A percentile compares a stretch with the other conserved stretches of the same genome.
Evolutionary conservation across 2,797 vertebrate species (phyloP).

Genomic region (Varecia variegata): DNA sequence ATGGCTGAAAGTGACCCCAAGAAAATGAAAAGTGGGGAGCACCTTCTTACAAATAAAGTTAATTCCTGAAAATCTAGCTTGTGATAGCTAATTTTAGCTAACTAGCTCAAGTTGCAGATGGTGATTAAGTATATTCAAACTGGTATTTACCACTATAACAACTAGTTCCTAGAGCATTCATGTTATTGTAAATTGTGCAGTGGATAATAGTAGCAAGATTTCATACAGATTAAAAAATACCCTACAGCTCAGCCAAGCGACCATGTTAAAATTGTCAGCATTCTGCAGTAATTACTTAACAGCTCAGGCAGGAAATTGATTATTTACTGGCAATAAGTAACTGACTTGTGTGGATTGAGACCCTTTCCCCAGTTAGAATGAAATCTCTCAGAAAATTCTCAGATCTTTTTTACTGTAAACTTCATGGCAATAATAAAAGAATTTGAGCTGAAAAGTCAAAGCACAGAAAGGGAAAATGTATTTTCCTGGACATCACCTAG

Average conservation of each 20-base stretch:
- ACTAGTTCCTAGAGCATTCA: constrained; percentile 78
- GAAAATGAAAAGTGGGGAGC: background rate
- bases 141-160: constrained; percentile 81
- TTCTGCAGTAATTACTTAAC: constrained; percentile 80
- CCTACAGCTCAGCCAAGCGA: constrained; percentile 74
- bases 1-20: background rate
- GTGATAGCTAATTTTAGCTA: constrained; percentile 79
- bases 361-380: constrained; percentile 65
- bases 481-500: background rate
- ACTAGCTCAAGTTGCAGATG: constrained; percentile 77
- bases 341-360: constrained; percentile 72
- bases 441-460: constrained; percentile 16
- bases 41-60: constrained; percentile 75
- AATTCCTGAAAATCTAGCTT: constrained; percentile 70
- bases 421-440: background rate
- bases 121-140: constrained; percentile 82
- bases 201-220: constrained; percentile 81
- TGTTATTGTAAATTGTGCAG: constrained; percentile 76
- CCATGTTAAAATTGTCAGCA: constrained; percentile 71
- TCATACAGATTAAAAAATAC: constrained; percentile 79
- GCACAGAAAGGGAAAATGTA: background rate
- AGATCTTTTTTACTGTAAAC: constrained; percentile 50
- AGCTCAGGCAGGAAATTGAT: constrained; percentile 78
- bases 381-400: constrained; percentile 67
- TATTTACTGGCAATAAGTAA: constrained; percentile 77